Percentiles rank a stretch among this genome's conserved stretches.
These are phyloP conservation scores for Rhyacophila brunnea DNA, from an alignment of 1,140 invertebrate genomes.

Conservation along the genomic window DNA sequence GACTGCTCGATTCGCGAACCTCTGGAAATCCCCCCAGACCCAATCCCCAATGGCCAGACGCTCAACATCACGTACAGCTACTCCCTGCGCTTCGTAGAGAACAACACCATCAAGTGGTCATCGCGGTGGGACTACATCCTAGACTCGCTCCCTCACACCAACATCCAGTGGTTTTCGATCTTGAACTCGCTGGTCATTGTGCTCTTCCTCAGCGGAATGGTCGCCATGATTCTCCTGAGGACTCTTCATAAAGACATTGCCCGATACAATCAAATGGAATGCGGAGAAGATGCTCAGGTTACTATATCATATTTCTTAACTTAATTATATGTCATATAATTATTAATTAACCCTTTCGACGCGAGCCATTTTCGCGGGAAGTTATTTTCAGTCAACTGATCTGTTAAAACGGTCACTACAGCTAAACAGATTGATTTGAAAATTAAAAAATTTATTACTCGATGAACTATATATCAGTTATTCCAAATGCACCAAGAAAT, in stretches of 20 bases:
- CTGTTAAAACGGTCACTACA: too few relatives aligned
- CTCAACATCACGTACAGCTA: conserved; percentile 85
- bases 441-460: too few relatives aligned
- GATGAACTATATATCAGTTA: too few relatives aligned
- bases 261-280: conserved; percentile 95
- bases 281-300: conserved; percentile 88
- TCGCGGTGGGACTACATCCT: conserved; percentile 99
- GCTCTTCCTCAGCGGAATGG: conserved; percentile 93
- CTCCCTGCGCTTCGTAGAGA: conserved; percentile 75
- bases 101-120: conserved; percentile 93
- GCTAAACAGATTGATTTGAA: too few relatives aligned
- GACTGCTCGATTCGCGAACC: conserved; percentile 61
- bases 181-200: conserved; percentile 88
- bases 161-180: conserved; percentile 99
- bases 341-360: too few relatives aligned
- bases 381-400: too few relatives aligned
- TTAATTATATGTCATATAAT: too few relatives aligned
- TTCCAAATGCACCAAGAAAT: too few relatives aligned
- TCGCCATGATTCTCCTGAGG: conserved; percentile 97
- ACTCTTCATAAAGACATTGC: conserved; percentile 99
- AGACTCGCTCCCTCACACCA: conserved; percentile 96
- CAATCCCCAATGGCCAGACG: conserved; percentile 52
- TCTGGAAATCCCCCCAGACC: conserved; percentile 66
- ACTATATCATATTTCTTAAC: conserved; percentile 11
- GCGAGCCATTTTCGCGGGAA: too few relatives aligned